Evolutionary conservation across 2,888 invertebrate genomes (phyloP).

Genomic region (Nemoura dubitans): DNA sequence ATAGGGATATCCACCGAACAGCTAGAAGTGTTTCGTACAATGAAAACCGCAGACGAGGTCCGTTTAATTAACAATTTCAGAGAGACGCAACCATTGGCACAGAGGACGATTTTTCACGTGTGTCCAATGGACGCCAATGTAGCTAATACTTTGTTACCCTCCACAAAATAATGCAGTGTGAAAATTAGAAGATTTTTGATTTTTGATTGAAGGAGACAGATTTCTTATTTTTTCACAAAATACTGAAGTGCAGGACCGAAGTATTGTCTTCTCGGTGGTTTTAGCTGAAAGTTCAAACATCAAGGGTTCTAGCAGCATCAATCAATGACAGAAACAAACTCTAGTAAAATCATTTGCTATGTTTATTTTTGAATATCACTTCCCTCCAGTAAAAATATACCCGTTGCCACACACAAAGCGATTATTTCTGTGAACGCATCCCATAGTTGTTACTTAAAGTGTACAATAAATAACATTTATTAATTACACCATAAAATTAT

Average conservation of each 20-base stretch:
- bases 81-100: conserved; percentile 60
- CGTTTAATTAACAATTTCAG: conserved; percentile 66
- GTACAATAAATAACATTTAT: background rate
- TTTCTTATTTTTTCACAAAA: background rate
- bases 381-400: conserved; percentile 42
- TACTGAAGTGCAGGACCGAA: background rate
- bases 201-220: background rate
- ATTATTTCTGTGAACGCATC: conserved; percentile 35
- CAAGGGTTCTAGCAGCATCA: background rate
- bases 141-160: background rate
- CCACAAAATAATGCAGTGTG: too few relatives aligned
- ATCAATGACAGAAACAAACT: background rate
- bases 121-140: background rate
- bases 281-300: background rate
- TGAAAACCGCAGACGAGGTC: conserved; percentile 61
- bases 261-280: background rate
- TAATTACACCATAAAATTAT: background rate
- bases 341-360: conserved; percentile 21
- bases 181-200: too few relatives aligned
- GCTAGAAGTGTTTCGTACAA: conserved; percentile 65
- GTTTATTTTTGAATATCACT: conserved; percentile 35
- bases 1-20: conserved; percentile 68
- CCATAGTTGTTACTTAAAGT: conserved; percentile 31
- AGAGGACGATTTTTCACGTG: conserved; percentile 65
- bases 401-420: conserved; percentile 37